phyloP scores from a whole-genome alignment of 1,140 invertebrate species.

The Lamellibrachia luymesi region DNA sequence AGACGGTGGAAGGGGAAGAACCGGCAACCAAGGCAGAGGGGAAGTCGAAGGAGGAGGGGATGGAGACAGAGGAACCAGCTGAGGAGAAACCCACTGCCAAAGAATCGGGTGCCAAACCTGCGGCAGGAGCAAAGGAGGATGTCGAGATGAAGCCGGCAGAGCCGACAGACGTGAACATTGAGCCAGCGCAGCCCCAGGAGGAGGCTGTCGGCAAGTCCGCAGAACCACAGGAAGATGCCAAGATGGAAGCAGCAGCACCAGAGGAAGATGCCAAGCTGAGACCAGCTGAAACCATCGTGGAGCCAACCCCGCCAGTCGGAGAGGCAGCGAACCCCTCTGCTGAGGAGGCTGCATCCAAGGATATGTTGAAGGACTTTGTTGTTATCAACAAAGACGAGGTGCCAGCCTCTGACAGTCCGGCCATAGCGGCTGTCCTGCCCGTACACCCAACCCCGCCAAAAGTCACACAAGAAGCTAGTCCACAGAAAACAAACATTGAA shows the following conservation, averaged over 20 bases:
- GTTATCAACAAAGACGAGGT: conserved; percentile 46
- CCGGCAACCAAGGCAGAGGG: no score
- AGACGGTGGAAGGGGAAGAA: conserved; percentile 8
- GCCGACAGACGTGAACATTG: background rate
- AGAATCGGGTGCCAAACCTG: conserved; percentile 9
- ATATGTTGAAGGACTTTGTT: conserved; percentile 42
- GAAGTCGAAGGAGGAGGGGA: conserved; percentile 8
- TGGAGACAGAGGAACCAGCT: background rate
- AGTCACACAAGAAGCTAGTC: background rate
- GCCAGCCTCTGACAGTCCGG: conserved; percentile 43
- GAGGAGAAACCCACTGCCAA: conserved; percentile 8
- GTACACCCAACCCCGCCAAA: background rate
- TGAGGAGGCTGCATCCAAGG: conserved; percentile 21
- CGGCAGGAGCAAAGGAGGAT: background rate
- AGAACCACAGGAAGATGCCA: conserved; percentile 4
- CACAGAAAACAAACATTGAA: background rate
- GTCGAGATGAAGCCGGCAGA: background rate
- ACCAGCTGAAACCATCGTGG: background rate
- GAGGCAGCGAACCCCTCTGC: conserved; percentile 14
- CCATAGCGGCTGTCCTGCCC: conserved; percentile 39
- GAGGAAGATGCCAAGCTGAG: background rate
- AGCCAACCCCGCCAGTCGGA: background rate
- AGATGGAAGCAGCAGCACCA: background rate
- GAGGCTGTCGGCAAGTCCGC: background rate
- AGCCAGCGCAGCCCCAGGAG: conserved; percentile 15